These are phyloP conservation scores for cat (Felis catus) DNA, from an alignment of 2,113 vertebrate species.

Conservation along the genomic window F.catus_Fca126_mat1.0 CM031414.1:136535501-136536000, in stretches of 20 bases:
- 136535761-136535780: not conserved
- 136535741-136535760: not conserved
- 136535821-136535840: rapidly evolving
- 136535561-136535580: not conserved
- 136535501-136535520: not conserved
- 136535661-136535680: not conserved
- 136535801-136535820: not conserved
- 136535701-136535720: not conserved
- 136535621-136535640: not conserved
- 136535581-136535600: rapidly evolving
- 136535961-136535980: not conserved
- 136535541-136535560: no score
- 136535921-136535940: not conserved
- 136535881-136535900: rapidly evolving
- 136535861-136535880: rapidly evolving
- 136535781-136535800: not conserved
- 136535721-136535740: not conserved
- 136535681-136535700: constrained; percentile 7
- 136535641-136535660: not conserved
- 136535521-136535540: not conserved
- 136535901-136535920: not conserved
- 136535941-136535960: not conserved
- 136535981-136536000: not conserved
- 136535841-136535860: not conserved
- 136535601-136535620: not conserved